Conservation (phyloP, 2,888 invertebrate genomes). For the Himalopsyche anomala region DNA sequence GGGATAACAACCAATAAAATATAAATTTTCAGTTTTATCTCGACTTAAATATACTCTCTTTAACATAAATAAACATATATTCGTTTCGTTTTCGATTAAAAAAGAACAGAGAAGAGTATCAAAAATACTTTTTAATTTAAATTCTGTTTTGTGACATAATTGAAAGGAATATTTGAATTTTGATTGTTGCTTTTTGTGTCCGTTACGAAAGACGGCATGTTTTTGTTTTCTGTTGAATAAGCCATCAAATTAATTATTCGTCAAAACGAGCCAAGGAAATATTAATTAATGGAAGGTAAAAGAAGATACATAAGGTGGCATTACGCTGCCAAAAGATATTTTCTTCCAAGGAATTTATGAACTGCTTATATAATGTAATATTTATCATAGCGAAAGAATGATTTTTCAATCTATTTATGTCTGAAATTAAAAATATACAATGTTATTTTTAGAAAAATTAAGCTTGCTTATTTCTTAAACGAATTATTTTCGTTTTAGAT, state of each 20-base stretch:
- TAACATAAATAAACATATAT: background rate
- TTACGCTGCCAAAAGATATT: background rate
- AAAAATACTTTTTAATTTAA: conserved; percentile 1
- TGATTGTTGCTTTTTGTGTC: conserved; percentile 4
- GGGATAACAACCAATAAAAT: background rate
- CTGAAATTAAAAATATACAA: too few species aligned
- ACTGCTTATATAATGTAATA: background rate
- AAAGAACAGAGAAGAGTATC: background rate
- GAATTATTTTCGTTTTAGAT: too few species aligned
- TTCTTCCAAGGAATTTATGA: background rate
- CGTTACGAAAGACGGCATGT: conserved; percentile 3
- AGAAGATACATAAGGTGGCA: background rate
- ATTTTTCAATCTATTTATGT: too few species aligned
- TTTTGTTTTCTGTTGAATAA: conserved; percentile 6
- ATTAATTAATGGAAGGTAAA: conserved; percentile 5
- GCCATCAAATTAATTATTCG: conserved; percentile 4
- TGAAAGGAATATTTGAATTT: background rate
- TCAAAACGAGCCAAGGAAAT: background rate
- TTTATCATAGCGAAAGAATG: too few species aligned
- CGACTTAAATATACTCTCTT: background rate
- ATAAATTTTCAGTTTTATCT: background rate
- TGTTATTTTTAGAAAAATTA: too few species aligned
- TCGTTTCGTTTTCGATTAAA: background rate
- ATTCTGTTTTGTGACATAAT: background rate
- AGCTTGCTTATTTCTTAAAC: too few species aligned